These are phyloP conservation scores for Caenorhabditis tropicalis DNA, from an alignment of 1,140 invertebrate genomes.

Conservation along the genomic window DNA sequence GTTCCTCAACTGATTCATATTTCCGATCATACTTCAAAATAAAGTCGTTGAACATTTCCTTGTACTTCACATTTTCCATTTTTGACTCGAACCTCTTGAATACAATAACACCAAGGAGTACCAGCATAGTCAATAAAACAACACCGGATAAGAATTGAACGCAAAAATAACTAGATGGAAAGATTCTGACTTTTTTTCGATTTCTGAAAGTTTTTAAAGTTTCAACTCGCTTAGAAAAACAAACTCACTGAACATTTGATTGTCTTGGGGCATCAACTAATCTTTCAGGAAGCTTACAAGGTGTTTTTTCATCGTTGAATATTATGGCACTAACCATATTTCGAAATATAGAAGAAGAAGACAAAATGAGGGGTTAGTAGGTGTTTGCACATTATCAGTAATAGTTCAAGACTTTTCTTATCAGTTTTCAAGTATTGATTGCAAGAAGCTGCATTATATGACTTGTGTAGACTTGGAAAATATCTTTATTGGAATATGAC, in stretches of 20 bases:
- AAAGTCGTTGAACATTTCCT: conserved; percentile 5
- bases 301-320: background rate
- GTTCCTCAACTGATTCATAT: background rate
- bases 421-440: background rate
- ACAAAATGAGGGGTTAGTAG: background rate
- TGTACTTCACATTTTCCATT: background rate
- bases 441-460: no score
- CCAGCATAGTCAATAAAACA: background rate
- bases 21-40: conserved; percentile 10
- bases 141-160: background rate
- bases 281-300: background rate
- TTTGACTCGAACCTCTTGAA: background rate
- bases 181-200: background rate
- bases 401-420: background rate
- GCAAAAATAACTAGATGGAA: background rate
- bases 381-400: background rate
- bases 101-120: background rate
- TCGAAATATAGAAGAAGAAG: background rate
- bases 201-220: no score
- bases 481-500: background rate
- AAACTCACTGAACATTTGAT: no score
- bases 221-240: no score
- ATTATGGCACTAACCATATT: background rate
- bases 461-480: no score
- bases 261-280: background rate